phyloP scores from a whole-genome alignment of 2,797 vertebrate species.

The Gadopsis bispinosus region DNA sequence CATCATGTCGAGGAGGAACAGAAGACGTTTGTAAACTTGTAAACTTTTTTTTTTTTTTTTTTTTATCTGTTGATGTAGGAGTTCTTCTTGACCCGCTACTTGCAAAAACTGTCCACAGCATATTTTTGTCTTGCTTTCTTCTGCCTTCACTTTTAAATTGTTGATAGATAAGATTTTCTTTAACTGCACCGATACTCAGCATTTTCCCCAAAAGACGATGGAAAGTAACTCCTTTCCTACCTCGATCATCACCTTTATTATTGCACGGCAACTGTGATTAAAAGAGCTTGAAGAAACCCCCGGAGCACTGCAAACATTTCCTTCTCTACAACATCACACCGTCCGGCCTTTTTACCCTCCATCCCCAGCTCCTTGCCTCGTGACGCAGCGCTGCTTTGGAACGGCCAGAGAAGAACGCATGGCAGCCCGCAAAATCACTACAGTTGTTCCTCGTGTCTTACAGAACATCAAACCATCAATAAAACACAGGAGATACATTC shows the following conservation, averaged over 20 bases:
- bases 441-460: constrained; percentile 80
- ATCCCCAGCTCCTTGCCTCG: constrained; percentile 12
- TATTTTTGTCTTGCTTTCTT: not conserved
- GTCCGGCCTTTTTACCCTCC: constrained; percentile 33
- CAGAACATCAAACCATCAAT: constrained; percentile 82
- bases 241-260: not conserved
- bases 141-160: not conserved
- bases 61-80: not conserved
- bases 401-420: constrained; percentile 73
- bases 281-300: not conserved
- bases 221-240: not conserved
- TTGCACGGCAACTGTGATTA: not conserved
- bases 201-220: not conserved
- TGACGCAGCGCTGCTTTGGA: constrained; percentile 52
- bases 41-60: not conserved
- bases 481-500: constrained; percentile 81
- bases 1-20: not conserved
- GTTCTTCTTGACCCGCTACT: not conserved
- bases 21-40: not conserved
- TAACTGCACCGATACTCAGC: not conserved
- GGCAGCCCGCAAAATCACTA: constrained; percentile 81
- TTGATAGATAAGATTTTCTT: no score
- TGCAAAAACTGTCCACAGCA: not conserved
- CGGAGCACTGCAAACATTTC: not conserved
- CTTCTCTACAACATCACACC: not conserved